Conservation (phyloP, 2,797 vertebrate genomes). For the Phoxinus dragarum region DNA sequence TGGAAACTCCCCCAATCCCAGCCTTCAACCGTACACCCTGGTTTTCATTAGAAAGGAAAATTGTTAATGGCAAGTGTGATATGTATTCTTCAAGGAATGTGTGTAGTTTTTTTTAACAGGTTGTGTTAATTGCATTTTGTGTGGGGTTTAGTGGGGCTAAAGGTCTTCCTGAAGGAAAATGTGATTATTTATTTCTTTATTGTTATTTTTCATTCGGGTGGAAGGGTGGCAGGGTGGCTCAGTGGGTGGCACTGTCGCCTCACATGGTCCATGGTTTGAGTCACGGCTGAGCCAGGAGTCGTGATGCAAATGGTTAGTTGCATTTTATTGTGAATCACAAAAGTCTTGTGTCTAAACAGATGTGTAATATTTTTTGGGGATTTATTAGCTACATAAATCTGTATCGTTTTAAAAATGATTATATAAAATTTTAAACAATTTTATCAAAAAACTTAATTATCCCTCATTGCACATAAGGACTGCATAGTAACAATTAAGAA, state of each 20-base stretch:
- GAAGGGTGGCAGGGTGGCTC: too few species aligned
- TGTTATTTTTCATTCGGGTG: too few species aligned
- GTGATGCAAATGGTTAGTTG: not conserved
- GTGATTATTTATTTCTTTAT: not conserved
- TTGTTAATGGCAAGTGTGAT: slow-evolving; percentile 15
- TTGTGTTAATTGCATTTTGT: not conserved
- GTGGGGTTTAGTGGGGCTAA: not conserved
- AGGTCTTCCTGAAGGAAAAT: not conserved
- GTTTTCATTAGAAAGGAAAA: not conserved
- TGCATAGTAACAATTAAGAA: too few species aligned
- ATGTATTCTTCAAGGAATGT: not conserved
- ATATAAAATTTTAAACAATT: not conserved
- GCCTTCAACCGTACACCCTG: not conserved
- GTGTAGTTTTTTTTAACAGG: not conserved
- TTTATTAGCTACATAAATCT: not conserved
- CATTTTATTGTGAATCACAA: not conserved
- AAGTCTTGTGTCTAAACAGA: not conserved
- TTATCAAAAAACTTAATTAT: not conserved
- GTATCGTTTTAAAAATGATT: not conserved
- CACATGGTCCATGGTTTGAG: not conserved
- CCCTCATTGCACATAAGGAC: not conserved
- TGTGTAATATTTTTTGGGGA: not conserved
- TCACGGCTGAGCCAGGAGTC: not conserved
- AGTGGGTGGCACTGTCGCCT: too few species aligned
- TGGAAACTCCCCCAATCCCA: slow-evolving; percentile 7